These are phyloP conservation scores for Lacerta viridis DNA, from an alignment of 2,797 vertebrate species.

Conservation along the genomic window DNA sequence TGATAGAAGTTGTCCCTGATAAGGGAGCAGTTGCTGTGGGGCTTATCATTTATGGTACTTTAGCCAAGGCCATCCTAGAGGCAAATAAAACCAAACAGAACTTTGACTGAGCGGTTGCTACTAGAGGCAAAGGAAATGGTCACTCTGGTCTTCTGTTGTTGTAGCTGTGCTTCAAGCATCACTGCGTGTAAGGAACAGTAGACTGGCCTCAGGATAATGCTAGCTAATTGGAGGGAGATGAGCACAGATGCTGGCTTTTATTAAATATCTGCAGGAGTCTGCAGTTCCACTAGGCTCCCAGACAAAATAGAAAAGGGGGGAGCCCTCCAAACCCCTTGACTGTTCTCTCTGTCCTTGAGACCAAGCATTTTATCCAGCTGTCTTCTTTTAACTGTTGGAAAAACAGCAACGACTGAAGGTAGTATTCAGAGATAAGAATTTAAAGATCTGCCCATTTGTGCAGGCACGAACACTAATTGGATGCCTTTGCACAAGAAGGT, in stretches of 20 bases:
- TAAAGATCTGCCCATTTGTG: constrained; percentile 3
- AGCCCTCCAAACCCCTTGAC: constrained; percentile 42
- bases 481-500: background rate
- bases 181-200: constrained; percentile 47
- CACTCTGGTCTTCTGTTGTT: constrained; percentile 65
- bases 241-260: constrained; percentile 75
- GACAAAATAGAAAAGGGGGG: constrained; percentile 43
- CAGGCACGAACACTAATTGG: background rate
- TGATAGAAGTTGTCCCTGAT: constrained; percentile 45
- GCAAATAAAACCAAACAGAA: constrained; percentile 72
- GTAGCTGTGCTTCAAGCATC: constrained; percentile 67
- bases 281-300: constrained; percentile 29
- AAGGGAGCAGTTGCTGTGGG: constrained; percentile 55
- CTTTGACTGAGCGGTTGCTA: constrained; percentile 47
- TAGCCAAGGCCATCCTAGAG: constrained; percentile 66
- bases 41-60: constrained; percentile 61
- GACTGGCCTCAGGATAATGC: constrained; percentile 61
- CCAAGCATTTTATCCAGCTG: constrained; percentile 29
- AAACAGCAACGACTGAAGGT: background rate
- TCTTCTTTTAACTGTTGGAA: constrained; percentile 1
- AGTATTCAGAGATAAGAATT: background rate
- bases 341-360: constrained; percentile 52
- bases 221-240: constrained; percentile 67
- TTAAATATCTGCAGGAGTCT: constrained; percentile 75
- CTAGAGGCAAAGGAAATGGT: constrained; percentile 69